A percentile compares a stretch with the other conserved stretches of the same genome.
phyloP scores from a whole-genome alignment of 2,797 vertebrate genomes.

The Chelon labrosus region DNA sequence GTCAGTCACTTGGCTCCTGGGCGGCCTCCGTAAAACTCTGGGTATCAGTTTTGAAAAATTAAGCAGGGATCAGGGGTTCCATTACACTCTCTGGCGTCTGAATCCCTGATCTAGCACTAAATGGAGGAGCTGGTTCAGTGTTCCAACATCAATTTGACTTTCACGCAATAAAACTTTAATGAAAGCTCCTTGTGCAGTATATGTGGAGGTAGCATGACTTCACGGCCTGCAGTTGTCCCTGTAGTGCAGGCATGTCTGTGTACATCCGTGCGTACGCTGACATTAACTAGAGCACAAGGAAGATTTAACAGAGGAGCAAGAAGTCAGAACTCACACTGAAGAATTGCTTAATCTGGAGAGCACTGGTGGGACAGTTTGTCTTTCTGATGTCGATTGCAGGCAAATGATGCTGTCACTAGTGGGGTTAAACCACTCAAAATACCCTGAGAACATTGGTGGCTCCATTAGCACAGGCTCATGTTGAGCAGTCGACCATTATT shows the following conservation, averaged over 20 bases:
- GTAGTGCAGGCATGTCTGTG: conserved; percentile 74
- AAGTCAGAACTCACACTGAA: conserved; percentile 2
- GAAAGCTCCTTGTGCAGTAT: conserved; percentile 40
- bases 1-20: conserved; percentile 69
- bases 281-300: conserved; percentile 86
- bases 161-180: conserved; percentile 93
- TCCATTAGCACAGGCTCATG: not conserved
- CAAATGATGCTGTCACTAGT: not conserved
- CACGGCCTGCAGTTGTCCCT: conserved; percentile 38
- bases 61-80: conserved; percentile 88
- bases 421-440: not conserved
- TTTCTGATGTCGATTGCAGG: not conserved
- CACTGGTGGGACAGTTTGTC: conserved; percentile 3
- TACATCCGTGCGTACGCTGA: conserved; percentile 76
- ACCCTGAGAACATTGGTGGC: not conserved
- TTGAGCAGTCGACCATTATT: not conserved
- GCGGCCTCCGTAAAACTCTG: conserved; percentile 74
- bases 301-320: conserved; percentile 3
- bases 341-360: not conserved
- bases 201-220: conserved; percentile 29
- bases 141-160: conserved; percentile 96
- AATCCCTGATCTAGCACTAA: conserved; percentile 90
- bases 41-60: conserved; percentile 89
- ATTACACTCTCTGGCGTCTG: conserved; percentile 86
- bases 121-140: conserved; percentile 92